Evolutionary conservation across 1,140 invertebrate genomes (phyloP), one percentile per base, ranked within the genome.

Genomic region (Parapsyche elsis): DNA sequence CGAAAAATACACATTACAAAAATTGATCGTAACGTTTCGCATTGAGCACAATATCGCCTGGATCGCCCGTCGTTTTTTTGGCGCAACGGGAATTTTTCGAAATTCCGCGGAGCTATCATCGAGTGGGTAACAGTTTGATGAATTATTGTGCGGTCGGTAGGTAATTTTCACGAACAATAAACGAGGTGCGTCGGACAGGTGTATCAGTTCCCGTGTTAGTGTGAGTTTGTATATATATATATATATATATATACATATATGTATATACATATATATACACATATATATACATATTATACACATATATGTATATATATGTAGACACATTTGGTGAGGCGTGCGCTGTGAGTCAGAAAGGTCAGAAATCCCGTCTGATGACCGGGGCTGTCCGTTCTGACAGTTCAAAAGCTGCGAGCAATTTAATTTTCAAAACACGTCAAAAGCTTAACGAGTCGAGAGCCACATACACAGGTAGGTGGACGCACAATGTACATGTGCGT

Each of bases 351-450:
- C n/a, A 24, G 14, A 44, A 19, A 76, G 46, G 46, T 45, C 19
- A 74, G 71, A 38, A 74, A 57, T 75, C 24, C 38, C 73, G 14
- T 38, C 24, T 71, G 70, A 71, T 16, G 70, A 45, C 23, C 70
- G 70, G 26, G 49, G 61, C 19, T 67, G 61, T 45, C 24, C 75
- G 26, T 59, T 76, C 44, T 76, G 74, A 77, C 75, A 77, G 75
- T 49, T 77, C 75, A 46, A 77, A 64, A 64, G 75, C 46, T 59
- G 75, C 75, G 59, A 64, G 75, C 75, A 64, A 77, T 77, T 77
- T 64, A 77, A 77, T 77, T 77, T 77, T 61, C 49, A 46, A 77
- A 77, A 77, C 75, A 53, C 53, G 75, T 76, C 74, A 76, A 59
- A 76, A 74, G 26, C 45, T 21, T 45, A 74, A 74, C 71, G 44